Base-by-base conservation (phyloP, 1,140 invertebrate species). In the Tetragnatha versicolor region DNA sequence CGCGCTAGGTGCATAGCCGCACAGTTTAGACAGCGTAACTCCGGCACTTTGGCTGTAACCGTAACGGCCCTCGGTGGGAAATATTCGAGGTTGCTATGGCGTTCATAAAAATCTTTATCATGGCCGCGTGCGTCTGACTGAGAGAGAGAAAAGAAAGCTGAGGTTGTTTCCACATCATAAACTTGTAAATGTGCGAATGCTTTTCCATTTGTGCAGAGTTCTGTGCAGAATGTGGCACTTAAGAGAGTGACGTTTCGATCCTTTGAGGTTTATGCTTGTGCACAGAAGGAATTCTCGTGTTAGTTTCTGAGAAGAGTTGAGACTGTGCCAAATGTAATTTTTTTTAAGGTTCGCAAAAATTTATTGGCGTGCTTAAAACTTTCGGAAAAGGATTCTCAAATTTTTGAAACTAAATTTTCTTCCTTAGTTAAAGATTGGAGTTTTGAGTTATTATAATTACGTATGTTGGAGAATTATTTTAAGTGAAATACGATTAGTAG, bases 71-170 rank as follows among this genome's bases (percentile, higher is more conserved):
- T 66, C 63, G 25, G 17, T 22, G 42, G 42, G 55, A 58, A 66
- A 47, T 66, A n/a, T 66, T 42, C 42, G 37, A 14, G 63, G 49
- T 20, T 42, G 31, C 63, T 20, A 47, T 29, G 39, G 42, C 63
- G 29, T 66, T 66, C 42, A 66, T 47, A 66, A 66, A 66, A 66
- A 66, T 47, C 63, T 66, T 66, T 66, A 66, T 66, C 63, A 66
- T 42, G 25, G n/a, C n/a, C 37, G 27, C 31, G 31, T 42, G 25
- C 49, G 25, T 25, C 17, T 6, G 10, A 17, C 9, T 7, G n/a
- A 20, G 7, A 12, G 33, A 5, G 14, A 47, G 39, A 47, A 66
- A 66, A 42, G 42, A 66, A 66, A n/a, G 49, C 22, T 29, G 9
- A 39, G 39, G n/a, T 66, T 66, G 39, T 66, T 66, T 66, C 63